Evolutionary conservation across 2,113 vertebrate genomes (phyloP), one percentile per base, ranked within the genome.

Genomic region (Panthera tigris): DNA sequence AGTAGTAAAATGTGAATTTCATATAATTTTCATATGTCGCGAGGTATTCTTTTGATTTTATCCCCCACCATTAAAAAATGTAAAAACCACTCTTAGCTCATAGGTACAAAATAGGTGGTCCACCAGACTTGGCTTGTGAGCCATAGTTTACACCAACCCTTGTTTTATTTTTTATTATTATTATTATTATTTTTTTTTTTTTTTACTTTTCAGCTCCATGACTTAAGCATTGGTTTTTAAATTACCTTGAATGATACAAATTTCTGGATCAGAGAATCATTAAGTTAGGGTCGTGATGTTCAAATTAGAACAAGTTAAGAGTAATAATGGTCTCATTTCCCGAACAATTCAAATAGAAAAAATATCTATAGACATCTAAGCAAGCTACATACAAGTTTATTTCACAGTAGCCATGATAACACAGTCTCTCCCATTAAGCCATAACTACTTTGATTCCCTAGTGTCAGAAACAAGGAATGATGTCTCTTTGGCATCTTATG

Each of bases 271-370:
- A 86, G 31, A 76, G 10, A 68, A 29, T 48, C 45, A 87, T 36
- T 91, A 86, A 69, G 33, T 84, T 89, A 94, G 50, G 18, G 31
- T 65, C 66, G 71, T 94, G 45, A 66, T 86, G 23, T 71, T 87
- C 39, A 48, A 93, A 31, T 84, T 36, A 76, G 61, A 93, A 55
- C 18, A 82, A 39, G 5, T 88, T 39, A 94, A 79, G 5, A 81
- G 16, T 41, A 76, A 76, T 25, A 91, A 89, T 55, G 73, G 16
- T 45, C 66, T 69, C 4, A 88, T 94, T 88, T 76, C 31, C 41
- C 66, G 63, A 83, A 89, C 48, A 89, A 85, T 86, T 96, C n/a
- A 89, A 83, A 29, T 21, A 76, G 48, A 8, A 61, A 91, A 94
- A 90, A 81, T 21, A 87, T 52, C 45, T 68, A 81, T 0, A 84